These are phyloP conservation scores for Myzus persicae DNA, from an alignment of 1,140 invertebrate species.

Conservation along the genomic window DNA sequence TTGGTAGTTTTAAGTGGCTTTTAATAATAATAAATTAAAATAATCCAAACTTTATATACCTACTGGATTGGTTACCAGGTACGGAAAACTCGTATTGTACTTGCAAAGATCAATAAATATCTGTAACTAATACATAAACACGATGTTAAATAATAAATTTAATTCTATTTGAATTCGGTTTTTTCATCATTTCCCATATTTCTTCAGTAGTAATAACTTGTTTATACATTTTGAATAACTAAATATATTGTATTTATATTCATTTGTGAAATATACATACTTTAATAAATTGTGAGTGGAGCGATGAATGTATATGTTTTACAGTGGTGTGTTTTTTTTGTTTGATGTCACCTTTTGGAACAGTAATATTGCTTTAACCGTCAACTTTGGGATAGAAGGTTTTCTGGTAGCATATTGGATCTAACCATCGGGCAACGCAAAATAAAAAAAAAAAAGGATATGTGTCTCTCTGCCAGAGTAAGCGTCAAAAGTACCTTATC, in stretches of 20 bases:
- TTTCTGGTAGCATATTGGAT: background rate
- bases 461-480: background rate
- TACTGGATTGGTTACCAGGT: no score
- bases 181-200: background rate
- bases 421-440: no score
- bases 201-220: background rate
- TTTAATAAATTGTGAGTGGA: background rate
- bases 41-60: background rate
- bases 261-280: background rate
- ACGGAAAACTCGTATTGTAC: background rate
- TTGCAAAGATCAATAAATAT: background rate
- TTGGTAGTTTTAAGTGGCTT: background rate
- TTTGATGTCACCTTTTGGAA: background rate
- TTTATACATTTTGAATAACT: background rate
- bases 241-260: background rate
- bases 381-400: no score
- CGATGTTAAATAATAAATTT: background rate
- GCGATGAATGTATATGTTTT: background rate
- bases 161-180: background rate
- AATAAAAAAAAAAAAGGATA: background rate
- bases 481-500: background rate
- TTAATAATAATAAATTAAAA: background rate
- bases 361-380: no score
- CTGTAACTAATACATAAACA: background rate
- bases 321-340: background rate